Evolutionary conservation across 2,888 invertebrate species (phyloP), one percentile per base, ranked within the genome.

Genomic region (Gastracanthus pulcherrimus): DNA sequence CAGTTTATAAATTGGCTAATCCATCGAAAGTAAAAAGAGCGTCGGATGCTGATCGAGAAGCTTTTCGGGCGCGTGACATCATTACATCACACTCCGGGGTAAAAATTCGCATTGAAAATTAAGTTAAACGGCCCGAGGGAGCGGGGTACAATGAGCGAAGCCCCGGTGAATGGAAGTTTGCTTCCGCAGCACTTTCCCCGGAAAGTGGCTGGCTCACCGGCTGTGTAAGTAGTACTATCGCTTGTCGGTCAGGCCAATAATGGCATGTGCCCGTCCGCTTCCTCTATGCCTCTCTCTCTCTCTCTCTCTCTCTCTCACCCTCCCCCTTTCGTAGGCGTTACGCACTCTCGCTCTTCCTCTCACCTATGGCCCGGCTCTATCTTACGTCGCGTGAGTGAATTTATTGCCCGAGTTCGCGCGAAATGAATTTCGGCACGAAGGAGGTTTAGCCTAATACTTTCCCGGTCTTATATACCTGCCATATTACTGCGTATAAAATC

Each of bases 221-320:
- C 2, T 9, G 19, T 23, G 51, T 38, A 66, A 67, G 67, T 69
- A 76, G 67, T 76, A 34, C 1, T 13, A 19, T 36, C 58, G 48
- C 70, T 64, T 29, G 48, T 64, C 41, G 62, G 77, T 48, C 62
- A 78, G 77, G 19, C 70, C 64, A 62, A 76, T 69, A 76, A 76
- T 55, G 58, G 55, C 62, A 9, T 7, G n/a, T 51, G 26, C 13
- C 23, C 13, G 11, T 31, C 1, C 19, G 62, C 19, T 16, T 16
- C 36, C 48, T 23, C 48, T n/a, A n/a, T n/a, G n/a, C 38, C 48
- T 36, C 11, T 51, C 0, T 23, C 26, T 38, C 19, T 26, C 4
- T 26, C 26, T 67, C 29, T 26, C 5, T 41, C 9, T 31, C 48
- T 36, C 11, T 51, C 0, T 23, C 26, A 23, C 19, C 13, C 4